Evolutionary conservation across 2,888 invertebrate species (phyloP).

Genomic region (Aphrophora alni): DNA sequence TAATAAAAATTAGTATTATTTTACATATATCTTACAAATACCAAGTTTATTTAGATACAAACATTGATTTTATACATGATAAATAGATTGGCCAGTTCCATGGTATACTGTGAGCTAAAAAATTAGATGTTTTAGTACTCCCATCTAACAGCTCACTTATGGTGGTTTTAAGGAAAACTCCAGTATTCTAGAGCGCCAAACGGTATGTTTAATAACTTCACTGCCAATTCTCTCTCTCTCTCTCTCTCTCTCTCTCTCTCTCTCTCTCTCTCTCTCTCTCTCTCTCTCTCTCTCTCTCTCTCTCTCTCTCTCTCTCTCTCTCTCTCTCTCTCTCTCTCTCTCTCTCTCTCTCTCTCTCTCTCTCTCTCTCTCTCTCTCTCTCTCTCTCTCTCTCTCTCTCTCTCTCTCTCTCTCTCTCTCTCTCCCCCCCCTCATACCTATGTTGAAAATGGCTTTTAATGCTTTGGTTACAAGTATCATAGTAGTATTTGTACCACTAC

Average conservation of each 20-base stretch:
- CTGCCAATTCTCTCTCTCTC: not conserved
- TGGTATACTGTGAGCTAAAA: no score
- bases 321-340: not conserved
- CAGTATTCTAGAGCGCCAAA: no score
- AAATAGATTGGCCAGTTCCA: no score
- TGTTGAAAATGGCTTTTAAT: no score
- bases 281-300: not conserved
- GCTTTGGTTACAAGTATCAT: not conserved
- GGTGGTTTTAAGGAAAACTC: no score
- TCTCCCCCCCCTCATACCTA: not conserved
- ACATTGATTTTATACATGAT: no score
- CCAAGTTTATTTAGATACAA: not conserved
- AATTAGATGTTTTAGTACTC: no score
- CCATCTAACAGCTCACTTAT: no score
- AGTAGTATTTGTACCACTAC: not conserved
- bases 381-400: constrained; percentile 16
- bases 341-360: not conserved
- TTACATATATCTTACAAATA: not conserved
- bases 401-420: not conserved
- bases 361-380: not conserved
- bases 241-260: not conserved
- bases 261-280: not conserved
- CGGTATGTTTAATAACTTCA: no score
- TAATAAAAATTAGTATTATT: constrained; percentile 25
- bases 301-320: not conserved